These are phyloP conservation scores for Argyra leucocephala DNA, from an alignment of 2,888 invertebrate species.

Conservation along the genomic window DNA sequence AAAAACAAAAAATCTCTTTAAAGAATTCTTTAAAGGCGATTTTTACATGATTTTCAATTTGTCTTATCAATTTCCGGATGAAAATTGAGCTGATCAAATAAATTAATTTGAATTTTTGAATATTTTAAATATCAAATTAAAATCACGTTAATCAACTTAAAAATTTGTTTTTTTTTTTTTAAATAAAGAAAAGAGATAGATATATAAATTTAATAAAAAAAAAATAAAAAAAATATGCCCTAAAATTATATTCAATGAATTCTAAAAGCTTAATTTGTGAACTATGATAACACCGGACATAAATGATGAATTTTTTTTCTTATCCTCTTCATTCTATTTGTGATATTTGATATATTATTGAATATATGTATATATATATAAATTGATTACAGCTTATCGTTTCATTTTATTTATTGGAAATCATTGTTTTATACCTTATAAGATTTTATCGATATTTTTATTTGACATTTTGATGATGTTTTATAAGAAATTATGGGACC, in stretches of 20 bases:
- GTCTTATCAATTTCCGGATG: conserved; percentile 4
- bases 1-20: neutral
- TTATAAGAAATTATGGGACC: neutral
- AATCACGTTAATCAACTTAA: neutral
- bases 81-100: conserved; percentile 1
- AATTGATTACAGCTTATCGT: neutral
- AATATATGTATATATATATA: neutral
- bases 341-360: neutral
- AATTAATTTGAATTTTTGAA: neutral
- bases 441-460: conserved; percentile 3
- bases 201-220: neutral
- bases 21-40: neutral
- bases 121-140: neutral
- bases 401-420: neutral
- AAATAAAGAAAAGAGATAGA: neutral
- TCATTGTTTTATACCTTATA: neutral
- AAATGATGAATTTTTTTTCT: neutral
- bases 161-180: neutral
- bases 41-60: neutral
- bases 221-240: no score
- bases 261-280: neutral
- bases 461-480: neutral
- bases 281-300: neutral
- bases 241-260: no score
- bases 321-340: neutral